These are phyloP conservation scores for Neostethus bicornis DNA, from an alignment of 2,797 vertebrate species.

Conservation along the genomic window DNA sequence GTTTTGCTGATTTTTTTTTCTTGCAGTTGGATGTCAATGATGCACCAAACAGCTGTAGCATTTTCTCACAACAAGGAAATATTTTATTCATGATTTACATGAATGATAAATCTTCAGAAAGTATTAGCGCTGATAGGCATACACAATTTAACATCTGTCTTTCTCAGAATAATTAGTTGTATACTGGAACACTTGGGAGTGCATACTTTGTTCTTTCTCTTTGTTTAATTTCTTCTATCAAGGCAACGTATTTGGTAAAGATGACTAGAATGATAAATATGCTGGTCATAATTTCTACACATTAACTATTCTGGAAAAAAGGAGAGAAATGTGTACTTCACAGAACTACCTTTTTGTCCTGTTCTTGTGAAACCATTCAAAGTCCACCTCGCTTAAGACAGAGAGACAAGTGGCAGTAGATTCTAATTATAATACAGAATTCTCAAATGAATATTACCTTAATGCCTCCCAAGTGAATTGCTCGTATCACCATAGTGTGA, in stretches of 20 bases:
- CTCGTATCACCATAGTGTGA: conserved; percentile 64
- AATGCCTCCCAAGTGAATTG: conserved; percentile 72
- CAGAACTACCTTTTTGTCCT: conserved; percentile 23
- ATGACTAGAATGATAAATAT: conserved; percentile 55
- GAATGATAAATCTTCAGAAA: conserved; percentile 85
- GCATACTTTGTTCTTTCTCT: conserved; percentile 71
- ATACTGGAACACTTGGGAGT: conserved; percentile 73
- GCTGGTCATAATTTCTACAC: conserved; percentile 5
- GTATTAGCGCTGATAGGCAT: conserved; percentile 83
- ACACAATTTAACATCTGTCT: conserved; percentile 86
- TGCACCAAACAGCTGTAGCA: conserved; percentile 80
- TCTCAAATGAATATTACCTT: conserved; percentile 74
- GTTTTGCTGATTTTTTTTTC: conserved; percentile 63
- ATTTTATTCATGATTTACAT: conserved; percentile 87
- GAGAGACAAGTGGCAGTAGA: conserved; percentile 47
- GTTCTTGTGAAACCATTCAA: conserved; percentile 27
- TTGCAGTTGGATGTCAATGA: conserved; percentile 65
- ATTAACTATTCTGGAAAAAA: conserved; percentile 22
- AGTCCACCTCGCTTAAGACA: conserved; percentile 24
- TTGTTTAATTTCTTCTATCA: conserved; percentile 77
- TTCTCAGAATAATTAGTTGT: conserved; percentile 82
- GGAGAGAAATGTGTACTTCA: conserved; percentile 4
- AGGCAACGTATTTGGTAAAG: conserved; percentile 63
- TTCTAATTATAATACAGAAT: conserved; percentile 73
- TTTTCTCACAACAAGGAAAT: conserved; percentile 83